Conservation (phyloP, 1,140 invertebrate genomes). For the silkworm (Bombyx mori) region ASM3026992v2 NC_085129.1:19492501-19493000, state of each 20-base stretch:
- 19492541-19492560: neutral
- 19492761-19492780: slow-evolving; percentile 1
- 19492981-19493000: no score
- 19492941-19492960: neutral
- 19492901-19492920: slow-evolving; percentile 27
- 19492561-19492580: no score
- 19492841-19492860: slow-evolving; percentile 20
- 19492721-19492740: no score
- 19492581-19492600: neutral
- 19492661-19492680: no score
- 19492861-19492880: slow-evolving; percentile 20
- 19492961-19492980: no score
- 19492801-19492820: slow-evolving; percentile 28
- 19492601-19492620: neutral
- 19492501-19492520: neutral
- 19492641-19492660: no score
- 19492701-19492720: no score
- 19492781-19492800: neutral
- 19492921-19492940: neutral
- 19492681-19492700: no score
- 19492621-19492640: no score
- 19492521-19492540: neutral
- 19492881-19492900: slow-evolving; percentile 23
- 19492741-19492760: neutral
- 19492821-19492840: slow-evolving; percentile 11